phyloP scores from a whole-genome alignment of 2,113 vertebrate genomes.

The Aptenodytes forsteri region DNA sequence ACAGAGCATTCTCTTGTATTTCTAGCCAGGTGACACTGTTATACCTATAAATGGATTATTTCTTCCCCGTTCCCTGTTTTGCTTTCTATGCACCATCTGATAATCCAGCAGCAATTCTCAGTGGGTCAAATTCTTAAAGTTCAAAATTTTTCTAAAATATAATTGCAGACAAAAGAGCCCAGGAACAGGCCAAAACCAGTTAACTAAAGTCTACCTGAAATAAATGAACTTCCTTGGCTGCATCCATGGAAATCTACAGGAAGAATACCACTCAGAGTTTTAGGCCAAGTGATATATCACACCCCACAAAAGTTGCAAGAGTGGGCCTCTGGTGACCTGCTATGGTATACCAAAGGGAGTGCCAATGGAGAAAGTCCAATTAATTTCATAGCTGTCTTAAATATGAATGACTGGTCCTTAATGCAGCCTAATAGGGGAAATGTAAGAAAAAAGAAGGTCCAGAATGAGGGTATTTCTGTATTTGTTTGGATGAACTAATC shows the following conservation, averaged over 20 bases:
- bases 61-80: not conserved
- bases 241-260: not conserved
- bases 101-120: not conserved
- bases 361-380: not conserved
- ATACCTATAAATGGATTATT: not conserved
- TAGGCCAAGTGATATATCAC: not conserved
- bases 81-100: not conserved
- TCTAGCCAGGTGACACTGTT: not conserved
- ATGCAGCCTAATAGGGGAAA: not conserved
- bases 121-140: not conserved
- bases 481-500: not conserved
- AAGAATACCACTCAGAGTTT: not conserved
- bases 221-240: not conserved
- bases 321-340: not conserved
- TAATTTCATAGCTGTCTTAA: not conserved
- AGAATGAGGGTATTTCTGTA: not conserved
- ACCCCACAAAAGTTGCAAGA: not conserved
- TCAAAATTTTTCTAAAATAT: not conserved
- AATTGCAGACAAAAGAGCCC: not conserved
- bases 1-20: not conserved
- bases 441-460: not conserved
- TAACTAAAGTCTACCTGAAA: not conserved
- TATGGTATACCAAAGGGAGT: not conserved
- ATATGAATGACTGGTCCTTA: not conserved
- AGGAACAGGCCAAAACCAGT: not conserved